These are phyloP conservation scores for Ceramica pisi DNA, from an alignment of 2,888 invertebrate species.

Conservation along the genomic window DNA sequence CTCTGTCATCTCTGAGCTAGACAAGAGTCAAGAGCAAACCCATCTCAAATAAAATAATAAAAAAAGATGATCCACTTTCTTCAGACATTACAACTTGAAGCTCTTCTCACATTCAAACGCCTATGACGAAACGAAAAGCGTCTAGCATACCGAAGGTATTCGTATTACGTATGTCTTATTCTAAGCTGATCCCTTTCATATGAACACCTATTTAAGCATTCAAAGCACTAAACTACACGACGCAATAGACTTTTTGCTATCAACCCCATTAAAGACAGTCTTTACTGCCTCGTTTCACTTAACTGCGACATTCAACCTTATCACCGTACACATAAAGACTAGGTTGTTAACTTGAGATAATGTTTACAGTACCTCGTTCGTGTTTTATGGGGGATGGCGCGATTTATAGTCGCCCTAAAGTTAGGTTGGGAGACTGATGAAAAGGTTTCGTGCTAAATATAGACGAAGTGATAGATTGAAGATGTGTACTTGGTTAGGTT, in stretches of 20 bases:
- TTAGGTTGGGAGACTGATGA: slow-evolving; percentile 37
- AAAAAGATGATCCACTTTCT: too few relatives aligned
- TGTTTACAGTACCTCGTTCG: slow-evolving; percentile 55
- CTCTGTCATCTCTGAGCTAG: too few relatives aligned
- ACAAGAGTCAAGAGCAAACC: too few relatives aligned
- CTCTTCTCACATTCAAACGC: too few relatives aligned
- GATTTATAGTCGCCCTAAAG: slow-evolving; percentile 54
- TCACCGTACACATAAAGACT: slow-evolving; percentile 43
- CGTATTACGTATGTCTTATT: not conserved
- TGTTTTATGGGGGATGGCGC: slow-evolving; percentile 43
- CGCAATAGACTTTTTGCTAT: slow-evolving; percentile 53
- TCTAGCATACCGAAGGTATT: too few relatives aligned
- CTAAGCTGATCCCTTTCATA: slow-evolving; percentile 13
- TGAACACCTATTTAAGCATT: slow-evolving; percentile 43
- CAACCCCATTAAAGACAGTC: slow-evolving; percentile 51
- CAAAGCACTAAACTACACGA: slow-evolving; percentile 38
- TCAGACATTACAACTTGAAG: too few relatives aligned
- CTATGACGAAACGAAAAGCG: too few relatives aligned
- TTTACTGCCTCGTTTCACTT: slow-evolving; percentile 45
- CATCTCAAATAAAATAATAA: too few relatives aligned
- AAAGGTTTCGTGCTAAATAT: slow-evolving; percentile 34
- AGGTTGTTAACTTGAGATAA: slow-evolving; percentile 53
- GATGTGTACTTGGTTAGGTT: too few relatives aligned
- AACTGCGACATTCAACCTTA: slow-evolving; percentile 54
- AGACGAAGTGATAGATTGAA: slow-evolving; percentile 26